phyloP scores from a whole-genome alignment of 2,888 invertebrate genomes.

The Laothoe populi region DNA sequence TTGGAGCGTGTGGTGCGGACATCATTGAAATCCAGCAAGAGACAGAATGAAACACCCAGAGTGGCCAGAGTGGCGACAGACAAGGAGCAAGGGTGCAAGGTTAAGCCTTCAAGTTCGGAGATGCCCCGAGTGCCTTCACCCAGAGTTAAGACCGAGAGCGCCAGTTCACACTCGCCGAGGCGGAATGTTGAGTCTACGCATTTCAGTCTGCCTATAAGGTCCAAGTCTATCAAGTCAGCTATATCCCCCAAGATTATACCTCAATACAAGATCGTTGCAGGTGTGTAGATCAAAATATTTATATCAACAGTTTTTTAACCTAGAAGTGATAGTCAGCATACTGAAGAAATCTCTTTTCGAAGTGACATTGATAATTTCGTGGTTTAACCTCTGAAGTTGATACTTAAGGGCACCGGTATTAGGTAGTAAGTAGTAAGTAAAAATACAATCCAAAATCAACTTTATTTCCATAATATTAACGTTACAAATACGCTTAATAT shows the following conservation, averaged over 20 bases:
- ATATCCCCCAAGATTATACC: slow-evolving; percentile 56
- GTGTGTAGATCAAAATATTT: slow-evolving; percentile 42
- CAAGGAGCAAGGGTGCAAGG: slow-evolving; percentile 46
- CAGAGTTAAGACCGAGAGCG: slow-evolving; percentile 43
- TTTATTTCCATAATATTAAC: no score
- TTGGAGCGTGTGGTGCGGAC: slow-evolving; percentile 53
- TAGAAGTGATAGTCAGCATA: no score
- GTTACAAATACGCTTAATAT: no score
- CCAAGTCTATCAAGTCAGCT: slow-evolving; percentile 56
- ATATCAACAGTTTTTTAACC: neutral
- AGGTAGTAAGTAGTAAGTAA: no score
- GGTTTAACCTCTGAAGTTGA: no score
- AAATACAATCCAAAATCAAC: no score
- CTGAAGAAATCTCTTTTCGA: no score
- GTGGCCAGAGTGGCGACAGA: slow-evolving; percentile 43
- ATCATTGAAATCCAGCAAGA: slow-evolving; percentile 43
- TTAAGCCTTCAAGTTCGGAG: slow-evolving; percentile 54
- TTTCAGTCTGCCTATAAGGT: slow-evolving; percentile 58
- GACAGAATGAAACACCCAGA: slow-evolving; percentile 52
- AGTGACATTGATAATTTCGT: no score
- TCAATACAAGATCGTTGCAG: slow-evolving; percentile 74
- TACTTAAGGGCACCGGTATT: no score
- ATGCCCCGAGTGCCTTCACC: slow-evolving; percentile 49
- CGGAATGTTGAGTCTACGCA: slow-evolving; percentile 60
- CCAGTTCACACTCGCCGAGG: slow-evolving; percentile 57